Base-by-base conservation (phyloP, 2,888 invertebrate genomes). In the Pyralis farinalis region DNA sequence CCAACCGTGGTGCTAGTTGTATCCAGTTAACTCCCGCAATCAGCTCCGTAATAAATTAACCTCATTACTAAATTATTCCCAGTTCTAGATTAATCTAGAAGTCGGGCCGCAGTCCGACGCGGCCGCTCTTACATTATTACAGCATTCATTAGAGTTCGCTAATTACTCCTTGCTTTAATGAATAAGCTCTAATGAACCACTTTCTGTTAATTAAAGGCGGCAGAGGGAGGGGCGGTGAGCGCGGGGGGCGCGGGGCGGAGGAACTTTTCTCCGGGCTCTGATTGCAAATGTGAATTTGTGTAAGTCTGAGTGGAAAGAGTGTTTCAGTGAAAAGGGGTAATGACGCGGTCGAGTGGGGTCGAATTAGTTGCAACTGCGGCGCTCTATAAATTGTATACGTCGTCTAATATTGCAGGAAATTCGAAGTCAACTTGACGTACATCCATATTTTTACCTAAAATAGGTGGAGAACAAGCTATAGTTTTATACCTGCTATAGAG, bases 161-260 rank as follows among this genome's bases (percentile, higher is more conserved):
- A 94, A 94, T 94, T 94, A 94, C 94, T 93, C 93, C 93, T 93
- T 93, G 93, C 94, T 94, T 93, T 94, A 94, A 94, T 94, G 94
- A 94, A 94, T 94, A 94, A 94, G 93, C 94, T 93, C 94, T 94
- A 94, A 94, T 94, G 94, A 94, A 94, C 94, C 94, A 94, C 94
- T 94, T 94, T 94, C 93, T 94, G 94, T 94, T 94, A 94, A 94
- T 94, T 94, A 94, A 94, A 94, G 94, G 92, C 93, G 86, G 90
- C 90, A 75, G 68, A 69, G 75, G 70, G 71, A 49, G 52, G 87
- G 86, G 60, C 56, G 42, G 53, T 51, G 63, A 44, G 50, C 48
- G 46, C n/a, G n/a, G n/a, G 48, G 53, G 56, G 59, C 49, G 55
- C 53, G 53, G 64, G 64, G 55, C 46, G 64, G 70, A 67, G 71